A percentile compares a stretch with the other conserved stretches of the same genome.
Evolutionary conservation across 1,140 invertebrate genomes (phyloP).

Genomic region (Dendroctonus valens): DNA sequence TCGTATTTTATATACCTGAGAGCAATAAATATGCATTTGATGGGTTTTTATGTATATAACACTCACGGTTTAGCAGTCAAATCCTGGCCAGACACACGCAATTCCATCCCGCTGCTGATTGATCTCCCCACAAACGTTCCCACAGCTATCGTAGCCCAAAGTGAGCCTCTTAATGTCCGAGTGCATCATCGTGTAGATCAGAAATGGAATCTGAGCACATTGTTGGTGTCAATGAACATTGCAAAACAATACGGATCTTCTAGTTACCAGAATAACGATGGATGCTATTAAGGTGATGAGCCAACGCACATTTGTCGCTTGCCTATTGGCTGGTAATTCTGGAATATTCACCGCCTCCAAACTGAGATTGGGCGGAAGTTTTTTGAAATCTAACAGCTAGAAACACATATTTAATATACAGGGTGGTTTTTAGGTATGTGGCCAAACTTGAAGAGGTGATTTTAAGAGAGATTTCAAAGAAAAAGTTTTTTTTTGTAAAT

Average conservation of each 20-base stretch:
- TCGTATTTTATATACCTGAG: background rate
- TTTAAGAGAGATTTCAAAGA: too few relatives aligned
- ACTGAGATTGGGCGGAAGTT: conserved; percentile 11
- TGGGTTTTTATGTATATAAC: background rate
- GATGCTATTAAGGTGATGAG: conserved; percentile 22
- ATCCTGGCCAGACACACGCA: conserved; percentile 32
- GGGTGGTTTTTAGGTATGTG: too few relatives aligned
- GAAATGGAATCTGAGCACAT: conserved; percentile 26
- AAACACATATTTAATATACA: background rate
- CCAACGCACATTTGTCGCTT: conserved; percentile 34
- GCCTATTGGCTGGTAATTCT: conserved; percentile 34
- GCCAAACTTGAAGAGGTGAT: too few relatives aligned
- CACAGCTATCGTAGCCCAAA: conserved; percentile 35
- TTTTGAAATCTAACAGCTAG: conserved; percentile 29
- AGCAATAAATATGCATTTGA: too few relatives aligned
- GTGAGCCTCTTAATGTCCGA: conserved; percentile 30
- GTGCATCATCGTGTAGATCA: conserved; percentile 24
- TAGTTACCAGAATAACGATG: conserved; percentile 30
- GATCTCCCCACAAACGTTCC: conserved; percentile 35
- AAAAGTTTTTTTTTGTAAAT: too few relatives aligned
- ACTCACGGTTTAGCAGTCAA: conserved; percentile 27
- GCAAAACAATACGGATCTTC: background rate
- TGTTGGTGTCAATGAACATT: background rate
- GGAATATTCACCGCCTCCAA: conserved; percentile 33
- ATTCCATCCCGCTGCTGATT: conserved; percentile 26